Evolutionary conservation across 2,888 invertebrate genomes (phyloP).

Genomic region (Acanthopleura granulata): DNA sequence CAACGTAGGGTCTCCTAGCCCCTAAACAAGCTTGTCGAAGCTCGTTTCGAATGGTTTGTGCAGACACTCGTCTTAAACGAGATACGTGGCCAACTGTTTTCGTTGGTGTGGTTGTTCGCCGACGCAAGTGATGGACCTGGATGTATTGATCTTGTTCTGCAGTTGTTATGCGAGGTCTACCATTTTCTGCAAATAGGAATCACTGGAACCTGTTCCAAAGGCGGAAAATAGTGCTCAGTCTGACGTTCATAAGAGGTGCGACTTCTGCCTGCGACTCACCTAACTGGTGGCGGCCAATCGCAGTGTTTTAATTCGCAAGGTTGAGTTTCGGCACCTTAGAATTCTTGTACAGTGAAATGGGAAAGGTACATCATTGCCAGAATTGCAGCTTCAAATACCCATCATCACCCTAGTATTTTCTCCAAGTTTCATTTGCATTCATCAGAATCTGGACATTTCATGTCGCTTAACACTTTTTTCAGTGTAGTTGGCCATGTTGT

Average conservation of each 20-base stretch:
- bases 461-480: no score
- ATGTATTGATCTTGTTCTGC: constrained; percentile 22
- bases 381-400: no score
- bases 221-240: constrained; percentile 16
- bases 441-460: no score
- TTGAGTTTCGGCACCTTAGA: neutral
- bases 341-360: no score
- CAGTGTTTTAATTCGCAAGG: neutral
- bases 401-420: no score
- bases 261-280: neutral
- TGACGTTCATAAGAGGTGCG: constrained; percentile 3
- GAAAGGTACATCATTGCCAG: no score
- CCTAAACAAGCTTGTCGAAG: constrained; percentile 10
- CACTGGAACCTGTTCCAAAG: constrained; percentile 18
- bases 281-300: neutral
- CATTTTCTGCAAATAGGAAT: neutral
- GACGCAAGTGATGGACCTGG: constrained; percentile 1
- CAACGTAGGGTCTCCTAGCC: constrained; percentile 2
- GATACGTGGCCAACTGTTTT: neutral
- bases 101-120: constrained; percentile 14
- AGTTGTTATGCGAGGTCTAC: constrained; percentile 17
- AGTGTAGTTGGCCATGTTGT: no score
- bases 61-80: constrained; percentile 1
- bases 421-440: no score
- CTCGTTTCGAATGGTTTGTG: constrained; percentile 18